Conservation (phyloP, 2,888 invertebrate species). For the Agrochola circellaris region DNA sequence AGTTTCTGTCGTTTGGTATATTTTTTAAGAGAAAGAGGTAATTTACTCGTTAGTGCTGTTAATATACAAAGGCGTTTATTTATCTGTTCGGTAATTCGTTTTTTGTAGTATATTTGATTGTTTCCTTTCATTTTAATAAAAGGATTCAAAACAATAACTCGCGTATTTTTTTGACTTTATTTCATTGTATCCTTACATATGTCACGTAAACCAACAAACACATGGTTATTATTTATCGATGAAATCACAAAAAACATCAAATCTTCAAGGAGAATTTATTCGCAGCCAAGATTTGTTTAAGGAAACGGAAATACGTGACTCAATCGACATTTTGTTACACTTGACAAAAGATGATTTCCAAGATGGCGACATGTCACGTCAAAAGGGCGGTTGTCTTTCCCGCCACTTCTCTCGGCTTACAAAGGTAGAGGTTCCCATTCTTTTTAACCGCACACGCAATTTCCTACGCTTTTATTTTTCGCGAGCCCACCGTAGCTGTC, state of each 20-base stretch:
- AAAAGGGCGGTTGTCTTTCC: constrained; percentile 76
- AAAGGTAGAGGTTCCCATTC: constrained; percentile 51
- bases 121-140: constrained; percentile 9
- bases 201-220: constrained; percentile 45
- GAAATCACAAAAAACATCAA: constrained; percentile 61
- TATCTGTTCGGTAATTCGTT: not conserved
- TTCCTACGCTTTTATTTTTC: constrained; percentile 82
- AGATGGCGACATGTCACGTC: constrained; percentile 83
- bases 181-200: constrained; percentile 29
- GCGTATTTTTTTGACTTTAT: constrained; percentile 5
- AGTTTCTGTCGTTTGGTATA: constrained; percentile 57
- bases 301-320: constrained; percentile 84
- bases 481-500: constrained; percentile 70
- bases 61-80: constrained; percentile 37
- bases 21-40: constrained; percentile 47
- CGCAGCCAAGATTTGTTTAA: constrained; percentile 79
- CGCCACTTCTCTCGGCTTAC: constrained; percentile 73
- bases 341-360: constrained; percentile 81
- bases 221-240: constrained; percentile 58
- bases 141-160: constrained; percentile 2
- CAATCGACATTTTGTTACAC: constrained; percentile 81
- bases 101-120: not conserved
- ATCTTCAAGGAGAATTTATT: constrained; percentile 69
- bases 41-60: constrained; percentile 26
- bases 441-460: constrained; percentile 84